Percentiles rank a stretch among this genome's conserved stretches.
Evolutionary conservation across 53 echinoderm and acorn worm genomes (phyloP).

Genomic region (Holothuria leucospilota): DNA sequence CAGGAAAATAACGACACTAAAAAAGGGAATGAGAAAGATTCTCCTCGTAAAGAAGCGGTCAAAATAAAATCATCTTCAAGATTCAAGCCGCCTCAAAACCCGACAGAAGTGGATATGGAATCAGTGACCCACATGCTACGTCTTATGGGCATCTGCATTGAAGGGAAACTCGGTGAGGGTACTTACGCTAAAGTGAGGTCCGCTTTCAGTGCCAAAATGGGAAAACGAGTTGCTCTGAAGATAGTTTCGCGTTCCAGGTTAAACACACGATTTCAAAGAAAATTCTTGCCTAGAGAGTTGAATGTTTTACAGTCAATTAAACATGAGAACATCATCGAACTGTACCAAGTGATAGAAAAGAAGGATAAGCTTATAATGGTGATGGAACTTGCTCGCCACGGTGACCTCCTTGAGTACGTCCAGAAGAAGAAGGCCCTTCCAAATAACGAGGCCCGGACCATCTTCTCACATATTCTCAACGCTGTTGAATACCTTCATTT

Average conservation of each 20-base stretch:
- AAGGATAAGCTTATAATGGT: constrained; percentile 78
- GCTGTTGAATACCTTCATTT: constrained; percentile 83
- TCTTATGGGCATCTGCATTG: constrained; percentile 46
- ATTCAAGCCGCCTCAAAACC: constrained; percentile 43
- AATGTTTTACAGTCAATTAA: constrained; percentile 66
- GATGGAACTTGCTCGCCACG: constrained; percentile 82
- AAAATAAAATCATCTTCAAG: not conserved
- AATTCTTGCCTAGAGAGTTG: constrained; percentile 89
- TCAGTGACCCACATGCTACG: constrained; percentile 32
- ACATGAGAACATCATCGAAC: constrained; percentile 75
- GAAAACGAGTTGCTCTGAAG: constrained; percentile 78
- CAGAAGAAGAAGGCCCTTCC: constrained; percentile 70
- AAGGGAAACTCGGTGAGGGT: constrained; percentile 84
- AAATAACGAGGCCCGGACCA: constrained; percentile 63
- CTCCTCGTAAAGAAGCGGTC: not conserved
- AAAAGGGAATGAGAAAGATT: constrained; percentile 11
- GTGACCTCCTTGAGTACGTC: constrained; percentile 81
- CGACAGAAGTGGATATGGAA: constrained; percentile 38
- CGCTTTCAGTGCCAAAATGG: constrained; percentile 56
- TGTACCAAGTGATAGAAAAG: constrained; percentile 67
- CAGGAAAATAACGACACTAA: not conserved
- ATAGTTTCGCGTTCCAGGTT: constrained; percentile 74
- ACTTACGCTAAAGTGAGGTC: constrained; percentile 90
- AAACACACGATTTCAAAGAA: constrained; percentile 77
- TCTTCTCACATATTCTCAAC: constrained; percentile 78